Evolutionary conservation across 2,113 vertebrate genomes (phyloP).

Genomic region (Ciconia boyciana): DNA sequence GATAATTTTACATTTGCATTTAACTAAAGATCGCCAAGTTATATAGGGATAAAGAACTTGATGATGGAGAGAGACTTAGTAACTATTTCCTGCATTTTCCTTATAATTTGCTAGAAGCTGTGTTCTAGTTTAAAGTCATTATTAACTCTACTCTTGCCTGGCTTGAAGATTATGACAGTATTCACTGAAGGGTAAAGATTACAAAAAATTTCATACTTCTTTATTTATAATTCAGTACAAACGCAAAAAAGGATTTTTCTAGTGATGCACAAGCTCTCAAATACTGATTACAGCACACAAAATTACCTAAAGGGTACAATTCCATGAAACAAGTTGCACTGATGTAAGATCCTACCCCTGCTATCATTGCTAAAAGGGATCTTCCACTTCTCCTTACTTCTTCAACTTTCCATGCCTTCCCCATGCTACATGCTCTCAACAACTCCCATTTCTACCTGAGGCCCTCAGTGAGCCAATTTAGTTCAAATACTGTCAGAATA

Average conservation of each 20-base stretch:
- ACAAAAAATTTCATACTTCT: not conserved
- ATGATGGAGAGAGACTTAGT: not conserved
- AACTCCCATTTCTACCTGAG: not conserved
- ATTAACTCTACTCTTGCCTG: not conserved
- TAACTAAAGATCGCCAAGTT: not conserved
- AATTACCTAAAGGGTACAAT: not conserved
- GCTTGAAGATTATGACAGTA: not conserved
- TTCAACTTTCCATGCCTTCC: not conserved
- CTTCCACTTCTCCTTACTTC: not conserved
- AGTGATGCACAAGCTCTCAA: not conserved
- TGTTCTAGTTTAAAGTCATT: not conserved
- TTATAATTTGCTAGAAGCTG: not conserved
- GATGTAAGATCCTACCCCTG: not conserved
- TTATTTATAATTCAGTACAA: not conserved
- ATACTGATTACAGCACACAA: not conserved
- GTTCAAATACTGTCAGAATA: not conserved
- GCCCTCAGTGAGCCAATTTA: not conserved
- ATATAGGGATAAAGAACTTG: not conserved
- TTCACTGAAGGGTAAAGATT: not conserved
- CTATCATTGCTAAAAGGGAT: not conserved
- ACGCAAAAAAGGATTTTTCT: not conserved
- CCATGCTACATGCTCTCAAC: not conserved
- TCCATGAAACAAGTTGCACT: not conserved
- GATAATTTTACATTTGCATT: not conserved
- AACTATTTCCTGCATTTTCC: not conserved